A percentile compares a stretch with the other conserved stretches of the same genome.
These are phyloP conservation scores for Poeciliopsis turneri DNA, from an alignment of 2,797 vertebrate species.

Conservation along the genomic window DNA sequence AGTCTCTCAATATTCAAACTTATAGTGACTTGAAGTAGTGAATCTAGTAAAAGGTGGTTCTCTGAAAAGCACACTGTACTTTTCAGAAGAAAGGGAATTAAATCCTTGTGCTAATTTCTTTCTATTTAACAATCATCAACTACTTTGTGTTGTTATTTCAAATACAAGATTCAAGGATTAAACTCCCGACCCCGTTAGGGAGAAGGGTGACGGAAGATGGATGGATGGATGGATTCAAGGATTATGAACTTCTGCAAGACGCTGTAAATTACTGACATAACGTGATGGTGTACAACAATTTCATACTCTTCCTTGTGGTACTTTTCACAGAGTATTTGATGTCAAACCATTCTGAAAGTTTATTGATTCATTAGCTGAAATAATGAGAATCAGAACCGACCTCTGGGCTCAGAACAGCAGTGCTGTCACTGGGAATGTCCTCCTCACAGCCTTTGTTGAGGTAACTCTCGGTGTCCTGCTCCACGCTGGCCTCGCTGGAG, in stretches of 20 bases:
- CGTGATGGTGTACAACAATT: neutral
- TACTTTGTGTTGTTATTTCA: neutral
- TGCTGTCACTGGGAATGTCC: constrained; percentile 96
- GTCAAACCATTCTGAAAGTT: neutral
- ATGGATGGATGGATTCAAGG: too few relatives aligned
- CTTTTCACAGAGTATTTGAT: neutral
- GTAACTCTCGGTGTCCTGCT: constrained; percentile 90
- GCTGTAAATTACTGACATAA: neutral
- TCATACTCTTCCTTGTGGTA: neutral
- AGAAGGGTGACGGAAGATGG: too few relatives aligned
- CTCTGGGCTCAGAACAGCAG: constrained; percentile 92
- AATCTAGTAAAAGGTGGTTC: neutral
- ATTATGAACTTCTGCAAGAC: neutral
- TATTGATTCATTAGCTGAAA: neutral
- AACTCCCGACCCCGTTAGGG: too few relatives aligned
- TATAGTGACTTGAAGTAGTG: too few relatives aligned
- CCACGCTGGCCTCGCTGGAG: constrained; percentile 89
- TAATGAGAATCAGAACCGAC: constrained; percentile 65
- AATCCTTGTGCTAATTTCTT: neutral
- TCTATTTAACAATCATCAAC: neutral
- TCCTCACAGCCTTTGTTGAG: constrained; percentile 93
- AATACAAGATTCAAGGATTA: neutral
- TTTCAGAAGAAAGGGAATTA: neutral
- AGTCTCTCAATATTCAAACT: neutral
- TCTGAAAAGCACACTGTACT: neutral